These are phyloP conservation scores for Muraenolepis orangiensis DNA, from an alignment of 2,797 vertebrate species.

Conservation along the genomic window DNA sequence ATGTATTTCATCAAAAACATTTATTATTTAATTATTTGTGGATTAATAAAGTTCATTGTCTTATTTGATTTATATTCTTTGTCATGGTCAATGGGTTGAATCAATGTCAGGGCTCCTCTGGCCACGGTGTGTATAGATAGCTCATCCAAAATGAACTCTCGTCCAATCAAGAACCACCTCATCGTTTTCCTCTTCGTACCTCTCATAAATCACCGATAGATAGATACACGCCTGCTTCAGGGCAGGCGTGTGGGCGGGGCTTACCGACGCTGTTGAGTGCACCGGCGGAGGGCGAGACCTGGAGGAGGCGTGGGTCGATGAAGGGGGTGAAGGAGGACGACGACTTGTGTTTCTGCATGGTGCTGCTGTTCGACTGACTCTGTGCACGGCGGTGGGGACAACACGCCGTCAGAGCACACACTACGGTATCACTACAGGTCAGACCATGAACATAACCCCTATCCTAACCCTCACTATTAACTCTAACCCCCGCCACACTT, in stretches of 20 bases:
- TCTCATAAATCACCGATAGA: too few species aligned
- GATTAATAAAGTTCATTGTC: too few species aligned
- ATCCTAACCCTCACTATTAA: neutral
- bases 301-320: slow-evolving; percentile 97
- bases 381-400: slow-evolving; percentile 41
- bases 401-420: slow-evolving; percentile 9
- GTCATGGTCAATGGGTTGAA: too few species aligned
- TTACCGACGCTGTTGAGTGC: slow-evolving; percentile 95
- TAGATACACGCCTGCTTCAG: too few species aligned
- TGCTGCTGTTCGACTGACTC: slow-evolving; percentile 96
- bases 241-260: slow-evolving; percentile 43
- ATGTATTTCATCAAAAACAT: too few species aligned
- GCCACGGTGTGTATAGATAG: too few species aligned
- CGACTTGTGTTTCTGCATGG: slow-evolving; percentile 99
- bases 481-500: neutral
- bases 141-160: too few species aligned
- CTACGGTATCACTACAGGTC: neutral
- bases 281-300: slow-evolving; percentile 95
- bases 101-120: too few species aligned
- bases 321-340: slow-evolving; percentile 99
- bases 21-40: too few species aligned
- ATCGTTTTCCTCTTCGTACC: too few species aligned
- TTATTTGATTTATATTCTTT: too few species aligned
- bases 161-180: too few species aligned
- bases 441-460: slow-evolving; percentile 1